These are phyloP conservation scores for Sitta carolinensis DNA, from an alignment of 2,797 vertebrate genomes.

Conservation along the genomic window DNA sequence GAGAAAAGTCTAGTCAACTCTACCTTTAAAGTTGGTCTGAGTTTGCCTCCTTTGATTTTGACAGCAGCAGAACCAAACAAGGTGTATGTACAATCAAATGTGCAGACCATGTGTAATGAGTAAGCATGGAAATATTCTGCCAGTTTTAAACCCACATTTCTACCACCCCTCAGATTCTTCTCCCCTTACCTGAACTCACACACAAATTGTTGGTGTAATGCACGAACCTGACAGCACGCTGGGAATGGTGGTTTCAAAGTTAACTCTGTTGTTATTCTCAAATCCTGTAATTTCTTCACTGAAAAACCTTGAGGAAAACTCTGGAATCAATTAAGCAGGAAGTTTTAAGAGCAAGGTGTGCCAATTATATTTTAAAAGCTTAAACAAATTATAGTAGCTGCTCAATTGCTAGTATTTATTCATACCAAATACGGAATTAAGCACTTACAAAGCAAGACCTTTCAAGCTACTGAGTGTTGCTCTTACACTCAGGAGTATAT, in stretches of 20 bases:
- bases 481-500: neutral
- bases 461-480: neutral
- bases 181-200: constrained; percentile 23
- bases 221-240: neutral
- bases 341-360: neutral
- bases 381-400: constrained; percentile 5
- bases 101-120: neutral
- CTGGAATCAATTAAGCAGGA: neutral
- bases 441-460: neutral
- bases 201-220: neutral
- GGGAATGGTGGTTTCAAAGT: neutral
- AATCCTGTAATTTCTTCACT: neutral
- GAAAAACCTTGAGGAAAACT: neutral
- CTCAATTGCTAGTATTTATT: constrained; percentile 3
- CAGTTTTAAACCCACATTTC: neutral
- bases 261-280: neutral
- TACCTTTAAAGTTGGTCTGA: neutral
- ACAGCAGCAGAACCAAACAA: neutral
- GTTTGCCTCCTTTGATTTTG: neutral
- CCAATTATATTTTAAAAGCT: neutral
- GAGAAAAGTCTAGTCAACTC: neutral
- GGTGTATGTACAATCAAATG: neutral
- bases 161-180: neutral
- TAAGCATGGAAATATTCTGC: neutral
- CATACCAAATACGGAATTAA: neutral